Percentiles rank a stretch among this genome's conserved stretches.
These are phyloP conservation scores for Hydropsyche betteni DNA, from an alignment of 2,888 invertebrate genomes.

Conservation along the genomic window DNA sequence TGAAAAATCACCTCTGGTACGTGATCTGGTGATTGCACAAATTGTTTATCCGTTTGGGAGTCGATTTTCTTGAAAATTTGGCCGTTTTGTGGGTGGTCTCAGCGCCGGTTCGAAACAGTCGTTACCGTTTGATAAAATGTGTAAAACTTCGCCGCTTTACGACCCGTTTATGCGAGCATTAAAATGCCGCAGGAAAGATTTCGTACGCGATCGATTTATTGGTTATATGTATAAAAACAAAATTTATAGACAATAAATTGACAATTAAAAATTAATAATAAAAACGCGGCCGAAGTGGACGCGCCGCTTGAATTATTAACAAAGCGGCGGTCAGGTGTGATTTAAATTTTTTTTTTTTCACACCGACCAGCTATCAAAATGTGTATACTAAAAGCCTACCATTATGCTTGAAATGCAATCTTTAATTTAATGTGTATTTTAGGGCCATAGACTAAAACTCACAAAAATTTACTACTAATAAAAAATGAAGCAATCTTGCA, in stretches of 20 bases:
- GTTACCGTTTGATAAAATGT: slow-evolving; percentile 20
- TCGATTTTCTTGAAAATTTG: not conserved
- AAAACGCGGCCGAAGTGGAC: slow-evolving; percentile 32
- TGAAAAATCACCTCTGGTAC: slow-evolving; percentile 35
- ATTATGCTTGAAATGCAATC: not conserved
- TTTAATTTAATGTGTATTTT: too few species aligned
- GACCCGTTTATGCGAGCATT: slow-evolving; percentile 23
- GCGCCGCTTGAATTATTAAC: slow-evolving; percentile 1
- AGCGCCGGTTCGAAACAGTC: not conserved
- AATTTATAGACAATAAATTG: slow-evolving; percentile 31
- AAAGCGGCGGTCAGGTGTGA: slow-evolving; percentile 21
- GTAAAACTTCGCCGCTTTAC: slow-evolving; percentile 25
- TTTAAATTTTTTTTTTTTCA: slow-evolving; percentile 13
- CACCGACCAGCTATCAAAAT: not conserved
- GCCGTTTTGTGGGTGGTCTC: not conserved
- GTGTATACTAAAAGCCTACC: slow-evolving; percentile 27
- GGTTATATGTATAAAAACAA: slow-evolving; percentile 5
- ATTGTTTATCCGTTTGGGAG: not conserved
- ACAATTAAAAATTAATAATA: slow-evolving; percentile 32
- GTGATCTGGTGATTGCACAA: slow-evolving; percentile 38
- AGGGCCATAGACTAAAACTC: too few species aligned
- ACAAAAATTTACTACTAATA: too few species aligned
- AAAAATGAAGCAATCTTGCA: too few species aligned
- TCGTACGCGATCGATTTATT: slow-evolving; percentile 25
- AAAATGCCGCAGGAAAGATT: slow-evolving; percentile 23